Base-by-base conservation (phyloP, 1,140 invertebrate species). In the Leptonema lineaticorne region DNA sequence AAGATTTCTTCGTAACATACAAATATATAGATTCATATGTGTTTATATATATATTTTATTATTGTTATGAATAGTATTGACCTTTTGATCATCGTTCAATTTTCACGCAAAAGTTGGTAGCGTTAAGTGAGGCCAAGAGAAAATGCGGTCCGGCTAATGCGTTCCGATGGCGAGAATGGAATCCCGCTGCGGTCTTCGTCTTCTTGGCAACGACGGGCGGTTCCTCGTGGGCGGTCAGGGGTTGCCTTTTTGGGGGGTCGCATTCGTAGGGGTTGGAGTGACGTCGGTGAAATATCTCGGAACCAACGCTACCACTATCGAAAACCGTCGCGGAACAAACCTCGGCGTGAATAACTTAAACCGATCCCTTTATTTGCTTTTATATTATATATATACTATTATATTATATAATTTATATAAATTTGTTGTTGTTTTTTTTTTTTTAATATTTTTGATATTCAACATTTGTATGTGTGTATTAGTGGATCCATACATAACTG, bases 101-200 rank as follows among this genome's bases (percentile, higher is more conserved):
- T 59, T 59, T 37, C 57, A 33, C 30, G 30, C 57, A 20, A 22
- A 30, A 59, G 57, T 59, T 33, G 30, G 24, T 28, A 14, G 30
- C 57, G 11, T 9, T 30, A 18, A 57, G 53, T 16, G 22, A 60
- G 58, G 16, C 29, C 29, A n/a, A n/a, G 14, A 45, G 59, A 37
- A 62, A 62, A 45, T 37, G 59, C 45, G 59, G 59, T 62, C 59
- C 24, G 45, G 59, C 59, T 62, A 62, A 62, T 62, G 59, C 37
- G 37, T 62, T 62, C 59, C 37, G 59, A 62, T 62, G 59, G 59
- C 33, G 59, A 45, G 59, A 62, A 45, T 22, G 59, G 59, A 33
- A 62, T 62, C 59, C 59, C 30, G 37, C 18, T 33, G 59, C 24
- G 33, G 59, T 62, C 59, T 45, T 8, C 30, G 16, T 22, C 24